These are phyloP conservation scores for Ispidina lecontei DNA, from an alignment of 2,797 vertebrate species.

Conservation along the genomic window DNA sequence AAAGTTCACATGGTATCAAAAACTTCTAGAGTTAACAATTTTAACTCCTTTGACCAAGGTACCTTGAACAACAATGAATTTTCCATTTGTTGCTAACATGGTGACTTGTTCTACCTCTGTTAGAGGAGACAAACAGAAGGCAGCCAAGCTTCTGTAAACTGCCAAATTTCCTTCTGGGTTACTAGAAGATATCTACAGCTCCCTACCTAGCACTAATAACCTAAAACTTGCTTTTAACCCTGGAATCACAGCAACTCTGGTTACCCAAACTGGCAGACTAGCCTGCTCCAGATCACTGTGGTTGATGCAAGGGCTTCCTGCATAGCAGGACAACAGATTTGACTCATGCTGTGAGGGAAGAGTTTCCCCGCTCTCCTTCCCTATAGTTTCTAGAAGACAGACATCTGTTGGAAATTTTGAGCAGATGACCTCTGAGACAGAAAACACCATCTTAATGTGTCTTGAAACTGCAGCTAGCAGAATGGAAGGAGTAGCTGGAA, in stretches of 20 bases:
- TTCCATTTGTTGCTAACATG: neutral
- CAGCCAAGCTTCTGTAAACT: neutral
- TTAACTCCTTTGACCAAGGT: neutral
- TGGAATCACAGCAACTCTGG: neutral
- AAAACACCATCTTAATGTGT: neutral
- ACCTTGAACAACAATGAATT: neutral
- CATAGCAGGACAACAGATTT: neutral
- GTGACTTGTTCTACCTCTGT: neutral
- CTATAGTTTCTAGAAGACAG: neutral
- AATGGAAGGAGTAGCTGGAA: neutral
- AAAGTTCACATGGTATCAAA: neutral
- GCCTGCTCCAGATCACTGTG: neutral
- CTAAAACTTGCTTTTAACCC: neutral
- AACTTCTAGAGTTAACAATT: neutral
- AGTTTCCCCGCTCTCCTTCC: neutral
- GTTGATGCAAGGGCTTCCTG: neutral
- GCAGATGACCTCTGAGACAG: neutral
- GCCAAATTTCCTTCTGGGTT: neutral
- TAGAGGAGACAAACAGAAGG: neutral
- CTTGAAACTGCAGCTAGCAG: neutral
- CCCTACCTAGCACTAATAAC: neutral
- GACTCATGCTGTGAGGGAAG: neutral
- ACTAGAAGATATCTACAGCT: neutral
- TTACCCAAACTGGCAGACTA: neutral
- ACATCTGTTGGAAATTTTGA: neutral